These are phyloP conservation scores for Nixonia krombeini DNA, from an alignment of 1,140 invertebrate species.

Conservation along the genomic window DNA sequence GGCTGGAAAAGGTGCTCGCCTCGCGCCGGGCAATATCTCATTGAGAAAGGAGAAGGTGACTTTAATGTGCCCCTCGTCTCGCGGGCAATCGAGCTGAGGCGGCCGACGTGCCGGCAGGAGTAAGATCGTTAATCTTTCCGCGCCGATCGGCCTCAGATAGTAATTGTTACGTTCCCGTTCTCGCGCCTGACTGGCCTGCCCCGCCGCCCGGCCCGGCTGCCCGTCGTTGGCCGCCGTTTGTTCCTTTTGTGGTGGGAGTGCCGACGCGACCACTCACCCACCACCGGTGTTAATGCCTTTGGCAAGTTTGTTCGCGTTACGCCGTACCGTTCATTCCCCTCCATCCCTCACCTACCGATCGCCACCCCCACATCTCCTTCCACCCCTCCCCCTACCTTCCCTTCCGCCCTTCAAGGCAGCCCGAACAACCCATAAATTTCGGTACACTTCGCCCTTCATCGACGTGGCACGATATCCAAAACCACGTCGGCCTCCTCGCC, in stretches of 20 bases:
- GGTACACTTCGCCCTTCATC: constrained; percentile 56
- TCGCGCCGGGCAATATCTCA: constrained; percentile 60
- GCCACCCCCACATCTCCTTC: constrained; percentile 45
- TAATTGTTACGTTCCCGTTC: constrained; percentile 73
- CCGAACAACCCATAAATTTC: constrained; percentile 57
- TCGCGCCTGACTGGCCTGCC: constrained; percentile 56
- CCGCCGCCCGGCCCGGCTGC: not conserved
- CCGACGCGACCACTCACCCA: constrained; percentile 53
- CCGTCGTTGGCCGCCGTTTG: constrained; percentile 12
- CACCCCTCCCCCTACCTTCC: constrained; percentile 16
- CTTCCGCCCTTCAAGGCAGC: not conserved
- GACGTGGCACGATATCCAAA: constrained; percentile 64
- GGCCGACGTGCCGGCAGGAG: constrained; percentile 64
- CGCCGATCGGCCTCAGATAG: constrained; percentile 71
- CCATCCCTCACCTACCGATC: constrained; percentile 28
- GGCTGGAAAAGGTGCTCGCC: constrained; percentile 42
- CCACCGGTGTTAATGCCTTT: constrained; percentile 57
- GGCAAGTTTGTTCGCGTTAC: constrained; percentile 59
- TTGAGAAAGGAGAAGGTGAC: constrained; percentile 68
- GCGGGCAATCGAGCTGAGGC: constrained; percentile 66
- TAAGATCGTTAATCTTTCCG: constrained; percentile 72
- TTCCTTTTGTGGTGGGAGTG: constrained; percentile 37
- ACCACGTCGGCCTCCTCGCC: constrained; percentile 34
- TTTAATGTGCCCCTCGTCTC: constrained; percentile 69
- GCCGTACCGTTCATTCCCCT: constrained; percentile 45